phyloP scores from a whole-genome alignment of 1,140 invertebrate species.

The Neodiprion fabricii region DNA sequence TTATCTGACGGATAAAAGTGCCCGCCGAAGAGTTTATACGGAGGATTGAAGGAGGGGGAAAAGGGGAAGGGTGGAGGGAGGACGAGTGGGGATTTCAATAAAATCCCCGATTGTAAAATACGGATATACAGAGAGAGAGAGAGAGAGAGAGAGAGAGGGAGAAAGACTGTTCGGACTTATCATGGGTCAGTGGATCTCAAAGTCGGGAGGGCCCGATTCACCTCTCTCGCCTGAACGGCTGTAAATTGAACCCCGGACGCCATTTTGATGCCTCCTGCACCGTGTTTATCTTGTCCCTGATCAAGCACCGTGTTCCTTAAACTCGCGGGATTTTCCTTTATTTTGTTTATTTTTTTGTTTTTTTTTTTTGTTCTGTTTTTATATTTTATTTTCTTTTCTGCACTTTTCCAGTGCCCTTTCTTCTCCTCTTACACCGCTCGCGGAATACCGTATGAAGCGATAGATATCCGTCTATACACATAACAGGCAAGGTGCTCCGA shows the following conservation, averaged over 20 bases:
- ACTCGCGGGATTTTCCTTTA: no score
- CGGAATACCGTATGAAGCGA: no score
- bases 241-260: constrained; percentile 9
- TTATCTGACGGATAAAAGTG: constrained; percentile 57
- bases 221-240: constrained; percentile 9
- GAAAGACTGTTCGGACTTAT: constrained; percentile 44
- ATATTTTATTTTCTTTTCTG: no score
- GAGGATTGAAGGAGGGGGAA: not conserved
- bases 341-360: no score
- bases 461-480: no score
- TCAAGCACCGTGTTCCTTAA: constrained; percentile 9
- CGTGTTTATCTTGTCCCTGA: constrained; percentile 6
- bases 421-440: no score
- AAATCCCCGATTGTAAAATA: constrained; percentile 54
- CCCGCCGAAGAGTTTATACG: constrained; percentile 53
- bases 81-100: constrained; percentile 53
- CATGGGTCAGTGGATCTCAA: constrained; percentile 51
- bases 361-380: no score
- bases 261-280: not conserved
- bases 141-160: constrained; percentile 28
- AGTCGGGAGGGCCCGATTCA: constrained; percentile 30
- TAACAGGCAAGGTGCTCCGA: no score
- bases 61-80: constrained; percentile 21
- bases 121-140: constrained; percentile 40
- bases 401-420: no score